Base-by-base conservation (phyloP, 2,888 invertebrate species). In the Cataglyphis albicans region DNA sequence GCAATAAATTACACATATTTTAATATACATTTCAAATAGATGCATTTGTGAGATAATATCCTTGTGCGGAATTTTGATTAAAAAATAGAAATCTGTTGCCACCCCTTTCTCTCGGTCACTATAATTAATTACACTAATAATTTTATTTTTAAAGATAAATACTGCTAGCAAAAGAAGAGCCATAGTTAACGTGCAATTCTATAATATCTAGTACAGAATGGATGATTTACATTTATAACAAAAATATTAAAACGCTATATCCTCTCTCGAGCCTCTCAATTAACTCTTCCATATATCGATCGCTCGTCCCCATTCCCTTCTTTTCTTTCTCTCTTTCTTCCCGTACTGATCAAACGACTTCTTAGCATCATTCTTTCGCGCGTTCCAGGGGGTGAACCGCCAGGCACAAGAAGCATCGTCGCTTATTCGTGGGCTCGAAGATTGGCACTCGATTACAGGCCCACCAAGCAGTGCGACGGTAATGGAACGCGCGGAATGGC, bases 341-440 rank as follows among this genome's bases (percentile, higher is more conserved):
- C 57, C 32, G n/a, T 21, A 64, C 38, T 57, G 32, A 78, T 32
- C 32, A 78, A 78, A 70, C 21, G 35, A 72, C 35, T 55, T 59
- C 59, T 64, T 44, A 78, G 21, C 59, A 21, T 68, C 55, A 64
- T 72, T 72, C 35, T 59, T 73, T 73, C n/a, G 38, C 32, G 9
- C 73, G 55, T 90, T 90, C 88, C 74, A 93, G 93, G 91, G 85
- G 91, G 92, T 80, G 93, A 93, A 83, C 92, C 91, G 61, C 92
- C 93, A 29, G 93, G 93, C 64, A 95, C 96, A 95, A 95, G 95
- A 91, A 96, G 96, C 84, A 96, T 96, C 88, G 95, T 96, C 87
- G 96, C 95, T 29, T 96, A 96, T 94, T 96, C 96, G 48, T 96
- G 96, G 91, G 95, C 93, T 86, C 91, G 93, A 87, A 93, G 93